phyloP scores from a whole-genome alignment of 2,113 vertebrate genomes.

The Crotalus viridis region DNA sequence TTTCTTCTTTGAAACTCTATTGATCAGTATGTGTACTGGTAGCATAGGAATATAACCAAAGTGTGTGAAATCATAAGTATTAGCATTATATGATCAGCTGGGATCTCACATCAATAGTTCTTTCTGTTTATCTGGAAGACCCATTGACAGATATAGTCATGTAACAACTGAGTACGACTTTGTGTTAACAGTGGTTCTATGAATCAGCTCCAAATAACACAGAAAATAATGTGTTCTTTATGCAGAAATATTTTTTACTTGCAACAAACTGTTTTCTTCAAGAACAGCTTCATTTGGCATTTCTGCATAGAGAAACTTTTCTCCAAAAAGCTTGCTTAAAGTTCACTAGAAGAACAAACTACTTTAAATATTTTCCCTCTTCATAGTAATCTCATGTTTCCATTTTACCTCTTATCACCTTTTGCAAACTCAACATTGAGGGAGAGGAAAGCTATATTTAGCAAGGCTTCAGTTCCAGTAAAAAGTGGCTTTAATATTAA shows the following conservation, averaged over 20 bases:
- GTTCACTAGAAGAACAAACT: not conserved
- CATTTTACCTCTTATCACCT: not conserved
- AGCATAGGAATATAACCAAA: not conserved
- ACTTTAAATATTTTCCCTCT: not conserved
- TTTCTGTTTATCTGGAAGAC: not conserved
- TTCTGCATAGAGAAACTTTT: not conserved
- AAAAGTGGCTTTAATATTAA: not conserved
- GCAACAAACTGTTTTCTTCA: not conserved
- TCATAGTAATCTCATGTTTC: not conserved
- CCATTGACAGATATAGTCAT: not conserved
- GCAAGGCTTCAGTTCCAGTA: not conserved
- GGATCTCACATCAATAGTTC: not conserved
- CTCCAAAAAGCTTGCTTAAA: slow-evolving; percentile 3
- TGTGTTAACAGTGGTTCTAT: not conserved
- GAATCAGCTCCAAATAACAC: not conserved
- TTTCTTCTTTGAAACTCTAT: not conserved
- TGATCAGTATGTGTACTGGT: not conserved
- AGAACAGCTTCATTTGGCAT: not conserved
- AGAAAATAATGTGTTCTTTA: not conserved
- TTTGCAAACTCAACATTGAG: not conserved
- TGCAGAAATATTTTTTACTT: slow-evolving; percentile 7
- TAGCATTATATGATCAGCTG: not conserved
- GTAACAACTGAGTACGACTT: not conserved
- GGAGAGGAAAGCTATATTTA: not conserved
- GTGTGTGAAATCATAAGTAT: not conserved